Evolutionary conservation across 2,888 invertebrate species (phyloP).

Genomic region (Thereva nobilitata): DNA sequence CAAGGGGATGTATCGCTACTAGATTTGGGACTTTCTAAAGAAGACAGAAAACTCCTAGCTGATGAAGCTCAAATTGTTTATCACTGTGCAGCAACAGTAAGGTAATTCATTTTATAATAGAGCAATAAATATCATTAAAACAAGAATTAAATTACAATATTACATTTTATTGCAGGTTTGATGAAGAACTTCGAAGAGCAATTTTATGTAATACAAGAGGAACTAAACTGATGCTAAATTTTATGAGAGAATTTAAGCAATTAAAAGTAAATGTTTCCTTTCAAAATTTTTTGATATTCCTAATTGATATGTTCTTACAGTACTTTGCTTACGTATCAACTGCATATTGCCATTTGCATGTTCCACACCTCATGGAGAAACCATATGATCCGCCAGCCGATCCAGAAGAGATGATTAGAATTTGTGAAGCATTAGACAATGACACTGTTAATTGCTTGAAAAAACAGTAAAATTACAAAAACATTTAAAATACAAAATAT

Average conservation of each 20-base stretch:
- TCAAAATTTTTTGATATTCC: slow-evolving; percentile 7
- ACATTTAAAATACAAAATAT: background rate
- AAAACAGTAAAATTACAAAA: slow-evolving; percentile 59
- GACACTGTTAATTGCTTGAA: slow-evolving; percentile 69
- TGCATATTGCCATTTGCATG: slow-evolving; percentile 87
- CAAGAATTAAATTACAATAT: background rate
- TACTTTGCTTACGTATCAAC: slow-evolving; percentile 76
- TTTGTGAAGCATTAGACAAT: slow-evolving; percentile 79
- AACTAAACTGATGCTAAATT: slow-evolving; percentile 81
- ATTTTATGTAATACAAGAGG: slow-evolving; percentile 91
- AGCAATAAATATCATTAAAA: background rate
- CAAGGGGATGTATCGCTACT: slow-evolving; percentile 71
- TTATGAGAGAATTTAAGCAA: slow-evolving; percentile 77
- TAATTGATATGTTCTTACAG: slow-evolving; percentile 52
- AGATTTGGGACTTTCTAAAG: slow-evolving; percentile 70
- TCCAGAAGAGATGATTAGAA: slow-evolving; percentile 74
- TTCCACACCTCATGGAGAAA: slow-evolving; percentile 78
- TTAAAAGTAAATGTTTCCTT: slow-evolving; percentile 63
- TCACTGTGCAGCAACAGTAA: slow-evolving; percentile 76
- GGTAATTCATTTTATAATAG: slow-evolving; percentile 50
- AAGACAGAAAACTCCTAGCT: slow-evolving; percentile 66
- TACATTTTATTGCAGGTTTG: slow-evolving; percentile 65
- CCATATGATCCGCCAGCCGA: slow-evolving; percentile 83
- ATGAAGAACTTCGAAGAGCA: slow-evolving; percentile 87
- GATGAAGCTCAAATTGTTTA: slow-evolving; percentile 82